Conservation (phyloP, 2,113 vertebrate species). For the Leptobrachium leishanense region DNA sequence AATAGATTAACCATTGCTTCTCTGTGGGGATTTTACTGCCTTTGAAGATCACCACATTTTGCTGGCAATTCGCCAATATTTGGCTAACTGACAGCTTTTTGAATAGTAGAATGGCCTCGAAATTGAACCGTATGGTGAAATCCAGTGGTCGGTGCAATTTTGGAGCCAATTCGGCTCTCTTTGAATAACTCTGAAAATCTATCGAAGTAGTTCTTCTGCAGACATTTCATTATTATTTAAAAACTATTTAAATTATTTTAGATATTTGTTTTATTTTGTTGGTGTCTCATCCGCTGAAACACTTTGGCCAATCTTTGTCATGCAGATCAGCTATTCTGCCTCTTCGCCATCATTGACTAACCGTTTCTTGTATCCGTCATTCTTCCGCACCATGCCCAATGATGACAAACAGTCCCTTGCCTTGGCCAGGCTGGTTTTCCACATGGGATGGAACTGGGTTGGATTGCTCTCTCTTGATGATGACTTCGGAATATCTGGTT, state of each 20-base stretch:
- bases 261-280: not conserved
- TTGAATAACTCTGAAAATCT: no score
- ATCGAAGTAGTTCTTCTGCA: no score
- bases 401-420: constrained; percentile 50
- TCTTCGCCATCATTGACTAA: not conserved
- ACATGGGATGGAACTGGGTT: constrained; percentile 33
- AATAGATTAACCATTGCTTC: no score
- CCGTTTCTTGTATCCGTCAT: constrained; percentile 37
- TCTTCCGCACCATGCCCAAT: constrained; percentile 53
- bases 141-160: no score
- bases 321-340: constrained; percentile 15
- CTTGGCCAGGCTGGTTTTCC: constrained; percentile 45
- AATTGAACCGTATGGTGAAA: no score
- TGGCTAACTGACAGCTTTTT: no score
- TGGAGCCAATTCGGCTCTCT: no score
- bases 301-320: not conserved
- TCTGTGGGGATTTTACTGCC: no score
- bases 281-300: no score
- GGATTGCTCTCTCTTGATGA: constrained; percentile 27
- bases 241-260: not conserved
- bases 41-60: no score
- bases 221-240: not conserved
- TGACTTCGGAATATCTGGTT: constrained; percentile 38
- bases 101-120: no score
- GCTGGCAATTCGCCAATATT: no score